These are phyloP conservation scores for Actinopyga echinites DNA, from an alignment of 53 echinoderm and acorn worm genomes.

Conservation along the genomic window DNA sequence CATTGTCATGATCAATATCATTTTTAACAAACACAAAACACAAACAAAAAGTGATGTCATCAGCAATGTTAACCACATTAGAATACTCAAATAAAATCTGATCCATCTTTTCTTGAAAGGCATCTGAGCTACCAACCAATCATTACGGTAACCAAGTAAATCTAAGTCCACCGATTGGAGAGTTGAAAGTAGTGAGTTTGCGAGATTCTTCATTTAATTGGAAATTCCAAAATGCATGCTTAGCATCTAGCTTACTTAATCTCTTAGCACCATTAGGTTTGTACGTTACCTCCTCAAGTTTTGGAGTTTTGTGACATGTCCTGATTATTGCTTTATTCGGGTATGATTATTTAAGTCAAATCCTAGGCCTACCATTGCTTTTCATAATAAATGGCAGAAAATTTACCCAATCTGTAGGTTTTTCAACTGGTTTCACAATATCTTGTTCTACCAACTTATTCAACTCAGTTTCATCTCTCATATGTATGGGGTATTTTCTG, in stretches of 20 bases:
- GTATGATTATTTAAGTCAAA: not conserved
- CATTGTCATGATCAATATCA: not conserved
- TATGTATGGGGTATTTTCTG: no score
- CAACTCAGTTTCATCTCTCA: no score
- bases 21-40: not conserved
- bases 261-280: not conserved
- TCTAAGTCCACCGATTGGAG: not conserved
- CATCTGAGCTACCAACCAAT: not conserved
- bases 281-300: not conserved
- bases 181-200: not conserved
- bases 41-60: not conserved
- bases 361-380: no score
- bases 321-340: no score
- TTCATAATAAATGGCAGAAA: not conserved
- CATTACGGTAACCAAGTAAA: not conserved
- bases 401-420: not conserved
- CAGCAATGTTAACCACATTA: not conserved
- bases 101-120: not conserved
- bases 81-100: not conserved
- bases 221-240: slow-evolving; percentile 6
- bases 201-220: not conserved
- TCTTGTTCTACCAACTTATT: no score
- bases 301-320: not conserved
- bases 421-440: no score
- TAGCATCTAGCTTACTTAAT: not conserved